Percentiles rank a stretch among this genome's conserved stretches.
Conservation (phyloP, 2,113 vertebrate species). For the Coreoperca whiteheadi region DNA sequence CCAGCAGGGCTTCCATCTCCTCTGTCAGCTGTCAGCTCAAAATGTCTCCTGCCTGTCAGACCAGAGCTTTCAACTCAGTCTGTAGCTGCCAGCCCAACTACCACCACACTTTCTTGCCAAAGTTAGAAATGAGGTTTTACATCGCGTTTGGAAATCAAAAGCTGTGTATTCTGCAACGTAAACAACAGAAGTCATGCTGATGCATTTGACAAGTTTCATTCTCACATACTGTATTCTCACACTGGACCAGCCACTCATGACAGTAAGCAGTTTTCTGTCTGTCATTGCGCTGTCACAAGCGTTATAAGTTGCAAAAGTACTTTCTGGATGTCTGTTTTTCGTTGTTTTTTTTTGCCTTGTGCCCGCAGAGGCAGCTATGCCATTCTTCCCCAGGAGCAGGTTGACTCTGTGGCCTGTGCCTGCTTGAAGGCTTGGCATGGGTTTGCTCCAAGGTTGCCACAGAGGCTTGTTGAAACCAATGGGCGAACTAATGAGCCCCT, state of each 20-base stretch:
- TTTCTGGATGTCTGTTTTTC: slow-evolving; percentile 44
- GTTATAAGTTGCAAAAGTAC: slow-evolving; percentile 4
- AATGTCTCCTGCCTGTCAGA: slow-evolving; percentile 61
- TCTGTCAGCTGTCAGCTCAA: slow-evolving; percentile 75
- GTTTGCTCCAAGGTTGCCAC: slow-evolving; percentile 51
- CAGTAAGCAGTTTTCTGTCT: slow-evolving; percentile 56
- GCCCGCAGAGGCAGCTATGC: slow-evolving; percentile 42
- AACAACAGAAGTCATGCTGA: slow-evolving; percentile 53
- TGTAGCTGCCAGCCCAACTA: slow-evolving; percentile 41
- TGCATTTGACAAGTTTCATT: slow-evolving; percentile 49
- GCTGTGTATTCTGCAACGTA: slow-evolving; percentile 32
- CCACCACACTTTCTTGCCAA: slow-evolving; percentile 21
- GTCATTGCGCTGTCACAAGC: slow-evolving; percentile 43
- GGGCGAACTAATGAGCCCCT: slow-evolving; percentile 77
- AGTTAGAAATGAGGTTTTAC: slow-evolving; percentile 37
- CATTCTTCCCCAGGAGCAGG: slow-evolving; percentile 51
- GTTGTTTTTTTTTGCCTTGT: slow-evolving; percentile 14
- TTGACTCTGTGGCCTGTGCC: slow-evolving; percentile 51
- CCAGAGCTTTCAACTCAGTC: slow-evolving; percentile 51
- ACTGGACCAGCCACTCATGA: slow-evolving; percentile 18
- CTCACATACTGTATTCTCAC: slow-evolving; percentile 44
- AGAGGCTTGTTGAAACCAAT: slow-evolving; percentile 59
- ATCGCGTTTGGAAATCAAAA: slow-evolving; percentile 21
- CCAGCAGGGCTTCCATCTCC: slow-evolving; percentile 63
- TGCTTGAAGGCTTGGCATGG: slow-evolving; percentile 64